Evolutionary conservation across 2,888 invertebrate genomes (phyloP).

Genomic region (Globia sparganii): DNA sequence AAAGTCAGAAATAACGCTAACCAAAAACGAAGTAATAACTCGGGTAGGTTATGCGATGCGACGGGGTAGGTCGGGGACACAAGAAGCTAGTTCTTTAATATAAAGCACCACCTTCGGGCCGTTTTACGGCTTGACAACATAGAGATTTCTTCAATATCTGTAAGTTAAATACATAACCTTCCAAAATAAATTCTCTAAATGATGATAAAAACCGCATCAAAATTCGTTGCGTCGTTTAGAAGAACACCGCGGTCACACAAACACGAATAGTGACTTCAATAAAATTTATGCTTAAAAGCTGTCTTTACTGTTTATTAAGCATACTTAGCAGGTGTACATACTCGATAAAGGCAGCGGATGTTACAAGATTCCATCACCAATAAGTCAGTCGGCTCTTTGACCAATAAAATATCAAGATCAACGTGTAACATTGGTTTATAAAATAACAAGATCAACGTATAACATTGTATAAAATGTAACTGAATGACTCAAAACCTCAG

Average conservation of each 20-base stretch:
- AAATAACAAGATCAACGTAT: constrained; percentile 30
- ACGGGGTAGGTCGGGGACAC: no score
- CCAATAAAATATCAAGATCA: constrained; percentile 28
- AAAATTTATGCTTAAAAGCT: neutral
- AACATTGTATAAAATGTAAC: neutral
- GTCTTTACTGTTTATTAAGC: neutral
- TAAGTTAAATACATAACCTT: neutral
- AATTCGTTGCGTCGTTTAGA: neutral
- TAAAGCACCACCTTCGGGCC: neutral
- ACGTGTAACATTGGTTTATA: neutral
- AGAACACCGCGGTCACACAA: neutral
- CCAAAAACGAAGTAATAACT: no score
- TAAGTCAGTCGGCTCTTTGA: constrained; percentile 6
- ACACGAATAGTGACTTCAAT: neutral
- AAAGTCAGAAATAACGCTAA: no score
- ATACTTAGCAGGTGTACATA: constrained; percentile 21
- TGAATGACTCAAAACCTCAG: neutral
- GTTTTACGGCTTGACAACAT: neutral
- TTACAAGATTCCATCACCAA: constrained; percentile 6
- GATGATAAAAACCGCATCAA: no score
- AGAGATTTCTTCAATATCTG: no score
- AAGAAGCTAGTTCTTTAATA: neutral
- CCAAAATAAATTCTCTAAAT: neutral
- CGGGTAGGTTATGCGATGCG: no score
- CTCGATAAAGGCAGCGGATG: constrained; percentile 14